A percentile compares a stretch with the other conserved stretches of the same genome.
These are phyloP conservation scores for Lycocerus yunnanus DNA, from an alignment of 2,888 invertebrate species.

Conservation along the genomic window DNA sequence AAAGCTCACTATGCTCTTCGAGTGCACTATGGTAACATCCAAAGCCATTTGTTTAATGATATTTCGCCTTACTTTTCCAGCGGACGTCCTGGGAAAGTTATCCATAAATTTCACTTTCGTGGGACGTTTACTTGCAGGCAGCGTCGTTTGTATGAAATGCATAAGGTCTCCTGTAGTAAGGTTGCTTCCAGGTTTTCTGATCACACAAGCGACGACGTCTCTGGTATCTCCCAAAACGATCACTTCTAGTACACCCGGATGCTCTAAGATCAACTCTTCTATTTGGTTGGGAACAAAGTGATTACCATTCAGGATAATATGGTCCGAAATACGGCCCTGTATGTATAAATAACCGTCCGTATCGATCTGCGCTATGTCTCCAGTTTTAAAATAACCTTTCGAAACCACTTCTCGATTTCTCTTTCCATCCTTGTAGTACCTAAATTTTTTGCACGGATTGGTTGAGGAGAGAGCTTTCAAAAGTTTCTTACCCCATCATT, in stretches of 20 bases:
- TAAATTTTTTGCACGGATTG: slow-evolving; percentile 20
- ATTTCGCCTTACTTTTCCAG: slow-evolving; percentile 43
- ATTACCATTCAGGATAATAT: slow-evolving; percentile 33
- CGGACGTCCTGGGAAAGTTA: slow-evolving; percentile 44
- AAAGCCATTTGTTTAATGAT: slow-evolving; percentile 29
- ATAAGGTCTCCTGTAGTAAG: slow-evolving; percentile 36
- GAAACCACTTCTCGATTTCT: slow-evolving; percentile 31
- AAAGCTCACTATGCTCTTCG: slow-evolving; percentile 17
- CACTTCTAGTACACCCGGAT: slow-evolving; percentile 42
- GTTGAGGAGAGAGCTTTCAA: not conserved
- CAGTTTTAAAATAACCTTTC: slow-evolving; percentile 46
- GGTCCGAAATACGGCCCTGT: slow-evolving; percentile 43
- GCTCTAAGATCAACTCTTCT: slow-evolving; percentile 43
- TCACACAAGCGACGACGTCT: slow-evolving; percentile 42
- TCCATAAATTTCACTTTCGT: slow-evolving; percentile 41
- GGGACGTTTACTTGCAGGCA: slow-evolving; percentile 37
- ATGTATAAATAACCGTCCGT: slow-evolving; percentile 45
- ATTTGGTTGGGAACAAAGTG: slow-evolving; percentile 38
- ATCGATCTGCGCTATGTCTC: slow-evolving; percentile 46
- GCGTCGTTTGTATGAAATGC: slow-evolving; percentile 32
- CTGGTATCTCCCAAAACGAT: slow-evolving; percentile 39
- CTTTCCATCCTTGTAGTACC: slow-evolving; percentile 44
- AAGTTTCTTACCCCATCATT: slow-evolving; percentile 44
- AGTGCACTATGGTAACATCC: slow-evolving; percentile 10
- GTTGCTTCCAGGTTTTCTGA: slow-evolving; percentile 33